A percentile compares a stretch with the other conserved stretches of the same genome.
Conservation (phyloP, 2,797 vertebrate species). For the Nyctibius grandis region DNA sequence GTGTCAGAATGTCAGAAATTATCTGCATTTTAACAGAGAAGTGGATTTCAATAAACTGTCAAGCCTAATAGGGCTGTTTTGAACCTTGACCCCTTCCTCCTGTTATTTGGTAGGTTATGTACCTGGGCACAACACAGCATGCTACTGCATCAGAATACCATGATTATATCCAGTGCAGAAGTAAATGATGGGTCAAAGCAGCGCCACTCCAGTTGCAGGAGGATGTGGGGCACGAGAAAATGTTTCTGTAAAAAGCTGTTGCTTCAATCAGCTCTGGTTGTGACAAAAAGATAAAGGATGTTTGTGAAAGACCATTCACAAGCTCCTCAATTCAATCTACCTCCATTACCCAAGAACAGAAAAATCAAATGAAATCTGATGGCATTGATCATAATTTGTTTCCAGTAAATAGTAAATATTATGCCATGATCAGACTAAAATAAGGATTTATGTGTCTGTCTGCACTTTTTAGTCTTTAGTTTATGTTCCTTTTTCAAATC, state of each 20-base stretch:
- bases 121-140: accelerated
- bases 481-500: not conserved
- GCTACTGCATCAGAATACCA: not conserved
- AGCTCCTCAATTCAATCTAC: not conserved
- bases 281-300: not conserved
- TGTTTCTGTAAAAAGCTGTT: not conserved
- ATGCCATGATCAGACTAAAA: not conserved
- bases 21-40: not conserved
- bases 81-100: accelerated
- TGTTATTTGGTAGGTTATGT: not conserved
- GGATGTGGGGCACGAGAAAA: not conserved
- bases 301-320: not conserved
- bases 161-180: not conserved
- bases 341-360: not conserved
- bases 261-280: not conserved
- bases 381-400: not conserved
- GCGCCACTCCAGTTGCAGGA: not conserved
- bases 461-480: not conserved
- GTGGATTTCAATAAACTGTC: not conserved
- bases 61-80: not conserved
- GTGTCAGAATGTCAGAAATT: not conserved
- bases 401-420: not conserved
- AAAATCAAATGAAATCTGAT: not conserved
- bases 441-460: not conserved
- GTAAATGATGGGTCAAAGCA: not conserved